These are phyloP conservation scores for Andricus quercusramuli DNA, from an alignment of 2,888 invertebrate species.

Conservation along the genomic window DNA sequence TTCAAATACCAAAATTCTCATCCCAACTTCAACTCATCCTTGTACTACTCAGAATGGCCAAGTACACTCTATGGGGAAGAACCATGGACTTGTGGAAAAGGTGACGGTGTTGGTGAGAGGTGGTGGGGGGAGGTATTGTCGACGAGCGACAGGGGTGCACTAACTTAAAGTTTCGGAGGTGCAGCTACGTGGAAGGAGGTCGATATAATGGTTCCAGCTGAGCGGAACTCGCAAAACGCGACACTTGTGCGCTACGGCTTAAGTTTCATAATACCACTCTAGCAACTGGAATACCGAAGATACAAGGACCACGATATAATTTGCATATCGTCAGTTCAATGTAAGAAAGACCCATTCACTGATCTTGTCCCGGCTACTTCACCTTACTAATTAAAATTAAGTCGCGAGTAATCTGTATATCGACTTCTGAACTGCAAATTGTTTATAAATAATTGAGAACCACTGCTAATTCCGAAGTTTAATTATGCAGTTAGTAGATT, in stretches of 20 bases:
- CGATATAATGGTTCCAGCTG: slow-evolving; percentile 66
- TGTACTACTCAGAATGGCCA: slow-evolving; percentile 28
- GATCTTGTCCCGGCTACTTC: background rate
- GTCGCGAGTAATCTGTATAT: slow-evolving; percentile 1
- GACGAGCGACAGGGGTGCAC: slow-evolving; percentile 39
- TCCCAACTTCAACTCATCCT: slow-evolving; percentile 30
- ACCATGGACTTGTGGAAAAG: slow-evolving; percentile 16
- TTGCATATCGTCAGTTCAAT: slow-evolving; percentile 66
- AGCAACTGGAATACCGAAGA: slow-evolving; percentile 67
- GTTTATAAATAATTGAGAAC: background rate
- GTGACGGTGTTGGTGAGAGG: background rate
- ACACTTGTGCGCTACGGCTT: slow-evolving; percentile 74
- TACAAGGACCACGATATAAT: slow-evolving; percentile 68
- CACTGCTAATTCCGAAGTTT: no score
- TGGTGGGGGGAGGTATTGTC: background rate
- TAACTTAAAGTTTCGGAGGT: slow-evolving; percentile 39
- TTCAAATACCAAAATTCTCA: slow-evolving; percentile 33
- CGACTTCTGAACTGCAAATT: background rate
- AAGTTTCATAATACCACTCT: slow-evolving; percentile 74
- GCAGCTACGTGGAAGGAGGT: slow-evolving; percentile 43
- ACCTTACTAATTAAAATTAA: slow-evolving; percentile 30
- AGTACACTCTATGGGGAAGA: slow-evolving; percentile 30
- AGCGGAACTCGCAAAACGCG: slow-evolving; percentile 60
- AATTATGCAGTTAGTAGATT: no score
- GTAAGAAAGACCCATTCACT: slow-evolving; percentile 3